Evolutionary conservation across 2,113 vertebrate genomes (phyloP).

Genomic region (Ictalurus furcatus): DNA sequence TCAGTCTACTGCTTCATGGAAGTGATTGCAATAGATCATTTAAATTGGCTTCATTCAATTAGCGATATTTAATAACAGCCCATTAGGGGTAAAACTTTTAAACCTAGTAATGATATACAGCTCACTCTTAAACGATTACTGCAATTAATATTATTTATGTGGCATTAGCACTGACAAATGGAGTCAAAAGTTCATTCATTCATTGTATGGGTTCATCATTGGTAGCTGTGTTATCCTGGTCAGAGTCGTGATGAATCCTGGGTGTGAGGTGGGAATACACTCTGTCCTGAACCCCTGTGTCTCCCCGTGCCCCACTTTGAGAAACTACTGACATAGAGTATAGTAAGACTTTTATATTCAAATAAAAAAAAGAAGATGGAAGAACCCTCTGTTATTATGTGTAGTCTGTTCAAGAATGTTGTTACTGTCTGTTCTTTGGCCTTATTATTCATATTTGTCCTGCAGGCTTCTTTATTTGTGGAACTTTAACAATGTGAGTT

Average conservation of each 20-base stretch:
- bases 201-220: not conserved
- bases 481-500: not conserved
- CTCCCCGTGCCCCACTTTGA: not conserved
- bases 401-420: not conserved
- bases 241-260: not conserved
- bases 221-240: too few relatives aligned
- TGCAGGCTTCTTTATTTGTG: not conserved
- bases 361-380: not conserved
- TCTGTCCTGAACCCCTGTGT: not conserved
- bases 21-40: not conserved
- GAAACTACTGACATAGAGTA: not conserved
- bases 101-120: not conserved
- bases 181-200: not conserved
- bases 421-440: not conserved
- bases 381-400: not conserved
- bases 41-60: not conserved
- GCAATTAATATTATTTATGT: slow-evolving; percentile 12
- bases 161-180: not conserved
- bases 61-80: not conserved
- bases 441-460: not conserved
- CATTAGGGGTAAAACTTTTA: not conserved
- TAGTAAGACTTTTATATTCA: not conserved
- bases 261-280: not conserved
- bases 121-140: not conserved
- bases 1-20: not conserved